Evolutionary conservation across 2,113 vertebrate species (phyloP).

Genomic region (Rhinogobius similis): DNA sequence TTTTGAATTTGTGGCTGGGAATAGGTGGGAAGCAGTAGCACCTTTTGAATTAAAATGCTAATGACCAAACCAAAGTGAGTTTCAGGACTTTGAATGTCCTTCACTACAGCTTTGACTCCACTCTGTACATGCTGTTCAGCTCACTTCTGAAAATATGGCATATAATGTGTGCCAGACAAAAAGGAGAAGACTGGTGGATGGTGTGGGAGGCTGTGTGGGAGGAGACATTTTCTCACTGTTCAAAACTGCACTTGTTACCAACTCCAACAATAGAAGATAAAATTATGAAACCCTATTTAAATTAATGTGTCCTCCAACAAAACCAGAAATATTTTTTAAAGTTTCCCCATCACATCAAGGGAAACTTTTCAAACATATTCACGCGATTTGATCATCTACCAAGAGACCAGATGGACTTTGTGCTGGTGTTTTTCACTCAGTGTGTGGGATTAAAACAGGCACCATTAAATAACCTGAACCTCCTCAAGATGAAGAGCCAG

Average conservation of each 20-base stretch:
- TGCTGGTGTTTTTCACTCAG: slow-evolving; percentile 32
- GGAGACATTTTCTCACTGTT: slow-evolving; percentile 30
- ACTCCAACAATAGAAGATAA: neutral
- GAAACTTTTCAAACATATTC: slow-evolving; percentile 21
- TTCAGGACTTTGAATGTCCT: neutral
- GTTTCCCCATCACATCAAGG: slow-evolving; percentile 4
- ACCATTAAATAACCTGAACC: slow-evolving; percentile 59
- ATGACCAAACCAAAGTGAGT: neutral
- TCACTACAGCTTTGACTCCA: slow-evolving; percentile 8
- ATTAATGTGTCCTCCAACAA: neutral
- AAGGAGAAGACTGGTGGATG: slow-evolving; percentile 3
- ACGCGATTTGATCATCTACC: slow-evolving; percentile 6
- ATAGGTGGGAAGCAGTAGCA: neutral
- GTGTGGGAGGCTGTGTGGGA: slow-evolving; percentile 38
- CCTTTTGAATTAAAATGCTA: slow-evolving; percentile 10
- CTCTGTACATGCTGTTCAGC: slow-evolving; percentile 7
- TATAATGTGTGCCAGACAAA: slow-evolving; percentile 25
- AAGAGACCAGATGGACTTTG: slow-evolving; percentile 44
- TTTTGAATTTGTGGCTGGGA: slow-evolving; percentile 2
- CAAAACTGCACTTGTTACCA: slow-evolving; percentile 13
- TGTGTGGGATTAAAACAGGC: slow-evolving; percentile 61
- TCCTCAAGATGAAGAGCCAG: slow-evolving; percentile 46
- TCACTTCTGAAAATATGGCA: slow-evolving; percentile 13
- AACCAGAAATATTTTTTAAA: neutral
- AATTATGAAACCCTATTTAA: neutral